Base-by-base conservation (phyloP, 2,888 invertebrate species). In the Gerosis bhagava region DNA sequence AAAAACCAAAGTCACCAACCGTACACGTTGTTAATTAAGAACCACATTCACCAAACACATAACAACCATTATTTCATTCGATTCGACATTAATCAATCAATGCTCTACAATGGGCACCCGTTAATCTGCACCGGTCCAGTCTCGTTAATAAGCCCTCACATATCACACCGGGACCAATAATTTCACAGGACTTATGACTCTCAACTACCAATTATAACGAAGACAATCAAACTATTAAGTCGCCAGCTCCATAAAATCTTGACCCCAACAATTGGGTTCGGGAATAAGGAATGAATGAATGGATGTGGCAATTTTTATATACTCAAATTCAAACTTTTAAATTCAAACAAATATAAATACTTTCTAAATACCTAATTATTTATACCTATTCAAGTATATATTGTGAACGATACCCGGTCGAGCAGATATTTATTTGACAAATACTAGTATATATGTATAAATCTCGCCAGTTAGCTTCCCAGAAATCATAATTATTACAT, bases 161-260 rank as follows among this genome's bases (percentile, higher is more conserved):
- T 58, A 57, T 58, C 58, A 54, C 24, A 21, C 56, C 54, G 56
- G 60, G 62, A 56, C 64, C 73, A 65, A 79, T 83, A 81, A 77
- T 75, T 81, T 70, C 63, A 43, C 40, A 59, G 59, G 64, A 77
- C 71, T 76, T 81, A 83, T 82, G 82, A 81, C 72, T 70, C 63
- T n/a, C 64, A 68, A 57, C 66, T 65, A 66, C 80, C 84, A 83
- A 83, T 84, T 86, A 84, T 79, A 77, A 77, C 68, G 74, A 74
- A 76, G 71, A 84, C 84, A 83, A 83, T 84, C 81, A 84, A 83
- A 76, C 77, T 82, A 79, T 84, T 84, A 81, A 78, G 67, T 49
- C 51, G 59, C 56, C 56, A 62, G 62, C 62, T 58, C 72, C 73
- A 73, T 76, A 72, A 74, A 73, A 73, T 70, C 62, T 69, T 71